Base-by-base conservation (phyloP, 2,113 vertebrate genomes). In the Cyphomyrus plagiostoma region DNA sequence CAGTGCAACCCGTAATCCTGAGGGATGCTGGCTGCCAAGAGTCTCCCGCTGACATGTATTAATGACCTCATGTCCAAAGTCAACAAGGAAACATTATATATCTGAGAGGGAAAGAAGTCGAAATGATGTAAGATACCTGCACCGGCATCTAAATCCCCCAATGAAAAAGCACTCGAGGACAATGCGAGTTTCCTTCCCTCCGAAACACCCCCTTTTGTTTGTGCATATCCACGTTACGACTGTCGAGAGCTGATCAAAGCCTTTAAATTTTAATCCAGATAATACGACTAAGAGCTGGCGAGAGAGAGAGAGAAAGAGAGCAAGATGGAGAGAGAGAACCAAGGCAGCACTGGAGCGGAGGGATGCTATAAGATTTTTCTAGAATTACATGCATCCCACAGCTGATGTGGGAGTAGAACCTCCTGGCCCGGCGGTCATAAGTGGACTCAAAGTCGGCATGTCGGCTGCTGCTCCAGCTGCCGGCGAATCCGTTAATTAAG, bases 401-500 rank as follows among this genome's bases (percentile, higher is more conserved):
- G 88, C 87, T 85, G 46, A 88, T 91, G 93, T 93, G 94, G 94
- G 93, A 91, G 92, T 93, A 89, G 86, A 74, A 92, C 91, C 92
- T 92, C 87, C 91, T 85, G 93, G 92, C 90, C 88, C 82, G 90
- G 90, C 93, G 93, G 93, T 92, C 92, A 91, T 92, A 90, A 86
- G 13, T 23, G 21, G 86, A 92, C 89, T 91, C 49, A 91, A 90
- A 92, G 89, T 88, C 89, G 91, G 92, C 88, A 91, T 88, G 66
- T 56, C 90, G 91, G 91, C 82, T 52, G 92, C 82, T 91, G 90
- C 92, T 92, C 91, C 92, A 93, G 91, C 93, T 95, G 94, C 94
- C 93, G 95, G 95, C 62, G 91, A 93, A 95, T 95, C 94, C 93
- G 93, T 95, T 96, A 95, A 96, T 96, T 96, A 95, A 93, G 92